phyloP scores from a whole-genome alignment of 1,140 invertebrate species.

The Eulimnadia texana region DNA sequence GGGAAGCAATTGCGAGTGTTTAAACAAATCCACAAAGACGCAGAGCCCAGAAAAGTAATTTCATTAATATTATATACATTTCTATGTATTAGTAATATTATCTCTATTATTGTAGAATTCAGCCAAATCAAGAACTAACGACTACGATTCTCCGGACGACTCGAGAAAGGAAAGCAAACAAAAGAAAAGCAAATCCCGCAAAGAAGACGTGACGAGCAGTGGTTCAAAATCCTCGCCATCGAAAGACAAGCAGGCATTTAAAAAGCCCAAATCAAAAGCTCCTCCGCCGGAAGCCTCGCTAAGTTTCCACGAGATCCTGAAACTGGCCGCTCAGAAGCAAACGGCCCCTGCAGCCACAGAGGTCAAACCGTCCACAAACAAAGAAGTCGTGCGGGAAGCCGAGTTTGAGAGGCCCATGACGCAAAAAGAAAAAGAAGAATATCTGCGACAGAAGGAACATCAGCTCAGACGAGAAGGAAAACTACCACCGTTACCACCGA shows the following conservation, averaged over 20 bases:
- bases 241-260: constrained; percentile 14
- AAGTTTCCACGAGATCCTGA: constrained; percentile 39
- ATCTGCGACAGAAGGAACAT: constrained; percentile 11
- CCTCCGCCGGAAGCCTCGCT: constrained; percentile 49
- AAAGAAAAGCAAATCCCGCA: constrained; percentile 3
- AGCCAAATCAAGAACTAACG: constrained; percentile 17
- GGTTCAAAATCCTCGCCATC: not conserved
- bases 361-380: constrained; percentile 35
- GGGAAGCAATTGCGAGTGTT: constrained; percentile 10
- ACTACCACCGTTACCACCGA: constrained; percentile 14
- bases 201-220: not conserved
- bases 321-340: constrained; percentile 67
- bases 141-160: constrained; percentile 14
- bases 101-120: constrained; percentile 12
- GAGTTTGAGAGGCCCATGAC: constrained; percentile 50
- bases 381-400: constrained; percentile 35
- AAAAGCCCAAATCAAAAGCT: constrained; percentile 23
- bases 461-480: constrained; percentile 14
- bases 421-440: constrained; percentile 50
- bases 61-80: not conserved
- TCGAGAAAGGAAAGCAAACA: constrained; percentile 18
- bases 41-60: constrained; percentile 5
- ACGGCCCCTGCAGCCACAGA: constrained; percentile 48
- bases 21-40: constrained; percentile 11
- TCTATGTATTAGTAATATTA: not conserved